Base-by-base conservation (phyloP, 1,140 invertebrate species). In the Papilio polyxenes region DNA sequence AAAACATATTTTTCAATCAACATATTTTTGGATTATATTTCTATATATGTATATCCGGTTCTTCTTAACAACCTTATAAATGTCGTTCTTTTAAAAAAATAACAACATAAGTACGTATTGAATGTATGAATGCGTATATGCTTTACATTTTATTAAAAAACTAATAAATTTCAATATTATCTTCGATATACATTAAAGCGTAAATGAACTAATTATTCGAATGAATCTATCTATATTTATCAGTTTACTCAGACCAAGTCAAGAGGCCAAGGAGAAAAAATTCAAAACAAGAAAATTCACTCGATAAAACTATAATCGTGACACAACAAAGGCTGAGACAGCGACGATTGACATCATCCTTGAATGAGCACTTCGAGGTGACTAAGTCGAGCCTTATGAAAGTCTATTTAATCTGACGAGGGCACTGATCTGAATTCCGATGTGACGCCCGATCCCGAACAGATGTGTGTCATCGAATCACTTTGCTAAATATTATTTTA, bases 371-470 rank as follows among this genome's bases (percentile, higher is more conserved):
- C 80, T 82, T 81, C 82, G 83, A 87, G 85, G 83, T 87, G 86
- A 88, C 86, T 89, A 90, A 90, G 84, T 76, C 77, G 77, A 83
- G 83, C 81, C 82, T 85, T 87, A 87, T 83, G 87, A 87, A 87
- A 85, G 85, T 87, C 83, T 84, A 84, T 84, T 85, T 80, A 83
- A 74, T 81, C 76, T 85, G 85, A 83, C 87, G 85, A 84, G 85
- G 83, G 82, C 82, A 87, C 81, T 86, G 84, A 85, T 84, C 84
- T 84, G 83, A 85, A 86, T 84, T 82, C 82, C 81, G 77, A 85
- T 84, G 82, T 84, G 84, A 84, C 84, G 83, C 85, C 82, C 78
- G 78, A 80, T 69, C 40, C 23, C 7, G 59, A 69, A 15, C 78
- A 65, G 81, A 82, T 65, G 81, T 72, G 74, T 82, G 82, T 80